phyloP scores from a whole-genome alignment of 2,888 invertebrate species.

The Brachyopa scutellaris region DNA sequence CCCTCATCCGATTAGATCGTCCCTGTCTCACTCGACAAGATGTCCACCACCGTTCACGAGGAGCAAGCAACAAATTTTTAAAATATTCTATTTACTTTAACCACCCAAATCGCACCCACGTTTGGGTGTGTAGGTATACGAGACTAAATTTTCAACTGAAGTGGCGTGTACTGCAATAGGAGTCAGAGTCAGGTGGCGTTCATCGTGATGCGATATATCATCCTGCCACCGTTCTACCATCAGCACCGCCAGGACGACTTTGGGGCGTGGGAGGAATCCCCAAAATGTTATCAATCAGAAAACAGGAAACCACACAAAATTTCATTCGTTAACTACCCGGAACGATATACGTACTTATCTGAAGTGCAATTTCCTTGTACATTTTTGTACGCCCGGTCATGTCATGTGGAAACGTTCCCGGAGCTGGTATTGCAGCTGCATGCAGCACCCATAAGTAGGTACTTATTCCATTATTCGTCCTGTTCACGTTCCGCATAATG shows the following conservation, averaged over 20 bases:
- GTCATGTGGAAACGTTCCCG: constrained; percentile 59
- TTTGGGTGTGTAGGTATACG: background rate
- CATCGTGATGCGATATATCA: constrained; percentile 54
- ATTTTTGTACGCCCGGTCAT: constrained; percentile 71
- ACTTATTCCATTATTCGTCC: constrained; percentile 72
- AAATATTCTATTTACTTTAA: constrained; percentile 65
- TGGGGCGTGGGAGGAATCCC: constrained; percentile 24
- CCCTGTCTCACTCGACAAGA: constrained; percentile 5
- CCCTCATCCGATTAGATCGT: constrained; percentile 45
- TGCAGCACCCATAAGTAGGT: constrained; percentile 69
- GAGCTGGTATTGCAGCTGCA: constrained; percentile 38
- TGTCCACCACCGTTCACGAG: no score
- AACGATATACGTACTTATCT: constrained; percentile 74
- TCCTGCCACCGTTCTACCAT: constrained; percentile 40
- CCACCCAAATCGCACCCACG: background rate
- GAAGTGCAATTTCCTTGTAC: constrained; percentile 74
- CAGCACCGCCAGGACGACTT: background rate
- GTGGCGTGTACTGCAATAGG: constrained; percentile 50
- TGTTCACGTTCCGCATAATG: constrained; percentile 72
- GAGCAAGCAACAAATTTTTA: constrained; percentile 42
- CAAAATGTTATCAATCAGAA: constrained; percentile 75
- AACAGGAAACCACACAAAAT: constrained; percentile 74
- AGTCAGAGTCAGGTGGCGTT: background rate
- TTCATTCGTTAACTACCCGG: constrained; percentile 74
- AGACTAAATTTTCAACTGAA: constrained; percentile 33